phyloP scores from a whole-genome alignment of 2,797 vertebrate genomes.

The Trematomus bernacchii region DNA sequence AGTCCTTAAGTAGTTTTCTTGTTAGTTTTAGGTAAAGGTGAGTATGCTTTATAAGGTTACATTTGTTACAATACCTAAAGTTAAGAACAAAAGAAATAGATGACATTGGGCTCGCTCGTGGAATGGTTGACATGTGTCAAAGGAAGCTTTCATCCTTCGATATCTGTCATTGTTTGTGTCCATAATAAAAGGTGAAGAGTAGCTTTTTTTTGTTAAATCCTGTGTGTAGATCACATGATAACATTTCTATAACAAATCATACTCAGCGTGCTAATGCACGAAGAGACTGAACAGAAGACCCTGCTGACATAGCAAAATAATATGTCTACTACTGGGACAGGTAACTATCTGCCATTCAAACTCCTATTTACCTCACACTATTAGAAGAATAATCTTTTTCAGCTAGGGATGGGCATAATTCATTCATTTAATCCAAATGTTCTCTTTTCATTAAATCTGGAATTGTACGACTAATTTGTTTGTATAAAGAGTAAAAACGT shows the following conservation, averaged over 20 bases:
- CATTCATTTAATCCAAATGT: constrained; percentile 28
- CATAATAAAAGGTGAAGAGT: constrained; percentile 79
- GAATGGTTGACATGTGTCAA: constrained; percentile 71
- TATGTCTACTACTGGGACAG: constrained; percentile 99
- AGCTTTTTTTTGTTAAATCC: constrained; percentile 93
- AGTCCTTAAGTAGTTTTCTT: constrained; percentile 54
- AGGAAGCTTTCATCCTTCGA: constrained; percentile 70
- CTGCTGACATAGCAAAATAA: constrained; percentile 99
- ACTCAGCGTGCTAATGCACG: constrained; percentile 99
- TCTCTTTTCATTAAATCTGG: neutral
- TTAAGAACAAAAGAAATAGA: constrained; percentile 65
- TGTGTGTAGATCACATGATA: constrained; percentile 99
- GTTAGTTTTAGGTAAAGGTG: constrained; percentile 88
- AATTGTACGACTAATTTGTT: constrained; percentile 4
- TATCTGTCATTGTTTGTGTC: constrained; percentile 77
- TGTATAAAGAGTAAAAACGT: constrained; percentile 7
- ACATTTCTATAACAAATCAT: constrained; percentile 99
- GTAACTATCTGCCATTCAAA: constrained; percentile 99
- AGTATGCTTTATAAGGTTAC: constrained; percentile 86
- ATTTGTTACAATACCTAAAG: constrained; percentile 39
- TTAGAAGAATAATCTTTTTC: constrained; percentile 77
- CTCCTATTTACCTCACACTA: constrained; percentile 93
- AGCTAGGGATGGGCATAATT: constrained; percentile 69
- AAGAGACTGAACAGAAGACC: constrained; percentile 99
- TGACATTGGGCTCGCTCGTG: constrained; percentile 79